Evolutionary conservation across 1,140 invertebrate species (phyloP).

Genomic region (Dinoponera quadriceps): DNA sequence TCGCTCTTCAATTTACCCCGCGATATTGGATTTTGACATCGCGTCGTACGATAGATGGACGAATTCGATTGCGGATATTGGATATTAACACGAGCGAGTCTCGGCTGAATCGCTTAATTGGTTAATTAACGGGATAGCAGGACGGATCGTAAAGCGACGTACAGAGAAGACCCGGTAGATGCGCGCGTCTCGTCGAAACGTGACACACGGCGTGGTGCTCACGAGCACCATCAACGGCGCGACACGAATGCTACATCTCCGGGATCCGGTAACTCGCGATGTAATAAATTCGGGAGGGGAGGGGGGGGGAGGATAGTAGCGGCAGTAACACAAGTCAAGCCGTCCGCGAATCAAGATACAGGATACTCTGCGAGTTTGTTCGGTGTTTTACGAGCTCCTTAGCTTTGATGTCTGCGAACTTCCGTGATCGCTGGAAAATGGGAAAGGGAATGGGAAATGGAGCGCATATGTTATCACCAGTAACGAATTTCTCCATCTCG

Average conservation of each 20-base stretch:
- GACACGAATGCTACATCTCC: slow-evolving; percentile 8
- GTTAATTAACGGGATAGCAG: slow-evolving; percentile 35
- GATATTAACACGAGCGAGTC: slow-evolving; percentile 38
- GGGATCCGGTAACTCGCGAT: slow-evolving; percentile 33
- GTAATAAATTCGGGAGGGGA: slow-evolving; percentile 25
- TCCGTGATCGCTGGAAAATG: slow-evolving; percentile 9
- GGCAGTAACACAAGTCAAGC: slow-evolving; percentile 36
- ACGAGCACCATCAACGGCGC: background rate
- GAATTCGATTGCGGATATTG: slow-evolving; percentile 45
- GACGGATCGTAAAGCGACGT: slow-evolving; percentile 3
- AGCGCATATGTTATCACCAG: slow-evolving; percentile 7
- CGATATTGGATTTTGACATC: slow-evolving; percentile 43
- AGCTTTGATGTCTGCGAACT: slow-evolving; percentile 50
- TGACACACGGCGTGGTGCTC: too few relatives aligned
- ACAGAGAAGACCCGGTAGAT: too few relatives aligned
- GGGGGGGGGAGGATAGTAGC: slow-evolving; percentile 29
- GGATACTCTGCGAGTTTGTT: slow-evolving; percentile 41
- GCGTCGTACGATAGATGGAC: background rate
- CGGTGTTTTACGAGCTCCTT: slow-evolving; percentile 47
- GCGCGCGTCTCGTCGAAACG: background rate
- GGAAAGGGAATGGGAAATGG: slow-evolving; percentile 7
- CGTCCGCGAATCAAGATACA: slow-evolving; percentile 17
- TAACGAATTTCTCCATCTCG: background rate
- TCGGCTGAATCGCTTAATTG: slow-evolving; percentile 34
- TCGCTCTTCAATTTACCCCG: slow-evolving; percentile 32